phyloP scores from a whole-genome alignment of 2,888 invertebrate genomes.

The Ectemnius cavifrons region DNA sequence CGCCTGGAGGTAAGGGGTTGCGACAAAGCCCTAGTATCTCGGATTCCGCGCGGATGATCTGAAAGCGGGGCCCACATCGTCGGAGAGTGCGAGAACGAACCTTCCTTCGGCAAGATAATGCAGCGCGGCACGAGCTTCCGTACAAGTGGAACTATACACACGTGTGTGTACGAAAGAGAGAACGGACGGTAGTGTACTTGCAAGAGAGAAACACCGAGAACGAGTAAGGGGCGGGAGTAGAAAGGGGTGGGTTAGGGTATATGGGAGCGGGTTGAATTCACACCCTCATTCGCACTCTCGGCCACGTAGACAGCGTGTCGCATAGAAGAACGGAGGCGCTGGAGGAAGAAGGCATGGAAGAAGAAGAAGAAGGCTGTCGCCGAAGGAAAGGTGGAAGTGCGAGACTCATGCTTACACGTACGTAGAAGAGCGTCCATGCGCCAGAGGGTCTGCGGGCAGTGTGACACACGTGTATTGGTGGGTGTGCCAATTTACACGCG shows the following conservation, averaged over 20 bases:
- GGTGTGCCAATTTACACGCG: conserved; percentile 74
- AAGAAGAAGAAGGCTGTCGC: conserved; percentile 36
- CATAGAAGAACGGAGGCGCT: conserved; percentile 47
- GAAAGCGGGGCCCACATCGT: background rate
- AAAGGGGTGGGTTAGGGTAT: background rate
- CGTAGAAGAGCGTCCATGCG: conserved; percentile 10
- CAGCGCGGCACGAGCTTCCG: conserved; percentile 17
- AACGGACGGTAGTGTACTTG: conserved; percentile 30
- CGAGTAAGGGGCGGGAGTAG: too few species aligned
- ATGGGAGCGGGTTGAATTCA: conserved; percentile 56
- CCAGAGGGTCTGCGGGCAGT: conserved; percentile 16
- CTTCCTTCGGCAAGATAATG: background rate
- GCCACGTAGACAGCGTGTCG: conserved; percentile 37
- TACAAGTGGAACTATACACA: conserved; percentile 10
- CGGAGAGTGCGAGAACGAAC: conserved; percentile 5
- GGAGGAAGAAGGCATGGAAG: conserved; percentile 27
- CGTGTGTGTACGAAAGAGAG: conserved; percentile 30
- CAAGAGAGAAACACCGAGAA: too few species aligned
- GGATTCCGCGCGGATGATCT: conserved; percentile 25
- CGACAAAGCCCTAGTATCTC: conserved; percentile 25
- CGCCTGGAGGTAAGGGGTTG: background rate
- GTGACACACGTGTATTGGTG: conserved; percentile 59
- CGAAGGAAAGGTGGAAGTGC: conserved; percentile 30
- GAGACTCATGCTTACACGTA: conserved; percentile 2
- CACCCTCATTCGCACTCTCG: conserved; percentile 61